Evolutionary conservation across 2,797 vertebrate genomes (phyloP).

Genomic region (Pangasius larnaudii): DNA sequence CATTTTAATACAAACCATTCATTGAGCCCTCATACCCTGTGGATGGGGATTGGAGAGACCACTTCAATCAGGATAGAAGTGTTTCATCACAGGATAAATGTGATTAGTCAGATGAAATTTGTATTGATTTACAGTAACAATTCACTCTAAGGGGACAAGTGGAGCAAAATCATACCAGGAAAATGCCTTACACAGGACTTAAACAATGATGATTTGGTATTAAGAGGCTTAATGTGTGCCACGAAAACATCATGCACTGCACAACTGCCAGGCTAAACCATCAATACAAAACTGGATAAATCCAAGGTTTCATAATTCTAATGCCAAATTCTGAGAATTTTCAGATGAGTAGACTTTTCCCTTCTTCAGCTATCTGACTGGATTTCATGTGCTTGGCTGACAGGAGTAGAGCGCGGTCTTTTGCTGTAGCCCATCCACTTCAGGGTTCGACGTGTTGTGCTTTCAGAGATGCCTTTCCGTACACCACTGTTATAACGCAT

Average conservation of each 20-base stretch:
- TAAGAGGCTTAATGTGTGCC: background rate
- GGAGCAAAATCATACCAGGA: background rate
- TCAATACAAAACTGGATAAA: background rate
- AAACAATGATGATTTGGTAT: background rate
- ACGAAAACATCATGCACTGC: background rate
- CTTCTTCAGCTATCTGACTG: background rate
- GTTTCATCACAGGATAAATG: no score
- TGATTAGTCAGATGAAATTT: no score
- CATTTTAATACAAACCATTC: background rate
- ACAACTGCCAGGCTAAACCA: background rate
- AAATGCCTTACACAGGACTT: background rate
- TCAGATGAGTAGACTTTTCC: background rate
- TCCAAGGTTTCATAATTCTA: background rate
- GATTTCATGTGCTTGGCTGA: background rate
- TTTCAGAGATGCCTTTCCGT: constrained; percentile 24
- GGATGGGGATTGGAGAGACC: no score
- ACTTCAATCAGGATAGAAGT: no score
- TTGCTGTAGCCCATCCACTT: constrained; percentile 29
- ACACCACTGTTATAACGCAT: constrained; percentile 13
- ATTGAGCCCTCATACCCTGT: no score
- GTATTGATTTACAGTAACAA: no score
- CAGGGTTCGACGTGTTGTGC: constrained; percentile 21
- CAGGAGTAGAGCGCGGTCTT: background rate
- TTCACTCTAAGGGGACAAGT: background rate
- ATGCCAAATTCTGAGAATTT: background rate